Percentiles rank a stretch among this genome's conserved stretches.
These are phyloP conservation scores for Apistogramma diplotaenia DNA, from an alignment of 2,113 vertebrate genomes.

Conservation along the genomic window DNA sequence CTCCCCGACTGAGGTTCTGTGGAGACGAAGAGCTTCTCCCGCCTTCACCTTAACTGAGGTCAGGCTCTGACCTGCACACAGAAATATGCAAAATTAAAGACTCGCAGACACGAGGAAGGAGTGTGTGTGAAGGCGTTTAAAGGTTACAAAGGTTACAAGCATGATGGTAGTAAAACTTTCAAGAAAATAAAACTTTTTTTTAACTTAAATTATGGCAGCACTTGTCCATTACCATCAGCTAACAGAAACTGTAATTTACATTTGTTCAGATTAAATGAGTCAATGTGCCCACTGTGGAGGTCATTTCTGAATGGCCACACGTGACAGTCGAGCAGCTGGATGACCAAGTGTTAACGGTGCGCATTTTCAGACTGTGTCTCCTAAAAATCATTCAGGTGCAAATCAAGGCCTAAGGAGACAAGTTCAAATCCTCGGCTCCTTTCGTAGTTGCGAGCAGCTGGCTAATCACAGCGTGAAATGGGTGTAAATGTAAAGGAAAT, in stretches of 20 bases:
- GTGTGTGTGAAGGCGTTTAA: too few species aligned
- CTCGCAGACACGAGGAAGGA: not conserved
- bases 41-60: conserved; percentile 92
- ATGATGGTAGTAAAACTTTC: not conserved
- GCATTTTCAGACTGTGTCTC: not conserved
- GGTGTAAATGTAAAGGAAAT: not conserved
- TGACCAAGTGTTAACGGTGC: not conserved
- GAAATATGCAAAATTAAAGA: not conserved
- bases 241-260: not conserved
- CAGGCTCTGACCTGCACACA: conserved; percentile 85
- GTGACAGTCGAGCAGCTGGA: not conserved
- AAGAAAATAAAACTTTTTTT: not conserved
- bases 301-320: not conserved
- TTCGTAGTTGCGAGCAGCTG: not conserved
- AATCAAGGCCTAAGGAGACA: not conserved
- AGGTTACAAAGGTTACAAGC: too few species aligned
- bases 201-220: not conserved
- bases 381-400: not conserved
- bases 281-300: not conserved
- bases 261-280: too few species aligned
- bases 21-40: conserved; percentile 84
- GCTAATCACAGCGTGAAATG: not conserved
- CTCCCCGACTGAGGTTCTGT: conserved; percentile 79
- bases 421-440: not conserved
- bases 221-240: not conserved